Percentiles rank a stretch among this genome's conserved stretches.
Evolutionary conservation across 2,797 vertebrate genomes (phyloP).

Genomic region (Diglossa cyanea): DNA sequence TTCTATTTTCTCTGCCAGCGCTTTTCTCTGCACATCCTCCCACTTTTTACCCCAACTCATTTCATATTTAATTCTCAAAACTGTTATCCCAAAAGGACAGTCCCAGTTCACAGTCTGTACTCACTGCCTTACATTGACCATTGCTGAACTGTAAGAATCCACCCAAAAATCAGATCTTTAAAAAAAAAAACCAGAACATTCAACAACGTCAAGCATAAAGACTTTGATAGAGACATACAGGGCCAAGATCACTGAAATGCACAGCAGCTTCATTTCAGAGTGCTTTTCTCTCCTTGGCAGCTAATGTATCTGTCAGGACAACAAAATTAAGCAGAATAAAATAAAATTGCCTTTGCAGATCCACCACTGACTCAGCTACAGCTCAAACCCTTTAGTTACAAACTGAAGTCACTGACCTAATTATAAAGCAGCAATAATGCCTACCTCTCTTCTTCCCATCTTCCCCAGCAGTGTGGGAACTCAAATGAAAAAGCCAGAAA

Average conservation of each 20-base stretch:
- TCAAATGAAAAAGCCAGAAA: neutral
- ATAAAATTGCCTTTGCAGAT: neutral
- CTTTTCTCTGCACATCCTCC: neutral
- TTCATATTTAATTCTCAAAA: neutral
- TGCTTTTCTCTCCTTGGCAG: neutral
- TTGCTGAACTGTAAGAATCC: neutral
- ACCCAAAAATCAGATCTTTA: neutral
- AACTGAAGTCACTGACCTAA: neutral
- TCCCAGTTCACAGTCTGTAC: neutral
- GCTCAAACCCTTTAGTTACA: neutral
- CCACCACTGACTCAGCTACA: neutral
- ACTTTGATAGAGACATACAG: neutral
- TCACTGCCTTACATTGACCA: neutral
- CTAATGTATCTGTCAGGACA: neutral
- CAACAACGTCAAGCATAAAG: neutral
- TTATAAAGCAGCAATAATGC: neutral
- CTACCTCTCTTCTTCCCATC: neutral
- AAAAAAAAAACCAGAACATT: neutral
- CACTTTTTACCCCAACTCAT: neutral
- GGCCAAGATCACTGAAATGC: neutral
- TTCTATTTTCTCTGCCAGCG: neutral
- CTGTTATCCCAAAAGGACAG: neutral
- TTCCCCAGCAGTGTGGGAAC: neutral
- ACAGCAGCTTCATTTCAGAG: neutral
- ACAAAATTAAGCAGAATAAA: neutral